Evolutionary conservation across 2,797 vertebrate genomes (phyloP).

Genomic region (Babyrousa celebensis): DNA sequence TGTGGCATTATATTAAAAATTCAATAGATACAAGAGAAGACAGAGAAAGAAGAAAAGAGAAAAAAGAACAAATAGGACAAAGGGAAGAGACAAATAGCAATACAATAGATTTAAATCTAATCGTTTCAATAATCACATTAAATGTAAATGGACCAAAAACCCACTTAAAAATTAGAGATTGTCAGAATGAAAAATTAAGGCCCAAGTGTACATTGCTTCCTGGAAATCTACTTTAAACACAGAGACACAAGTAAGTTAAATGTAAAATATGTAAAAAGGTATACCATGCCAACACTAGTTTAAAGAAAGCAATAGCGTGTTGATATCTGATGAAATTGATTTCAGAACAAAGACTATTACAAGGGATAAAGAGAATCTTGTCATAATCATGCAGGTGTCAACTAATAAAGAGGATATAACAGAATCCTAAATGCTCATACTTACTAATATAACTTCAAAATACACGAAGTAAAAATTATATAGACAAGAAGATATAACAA

Average conservation of each 20-base stretch:
- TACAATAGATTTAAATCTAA: background rate
- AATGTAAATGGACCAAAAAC: background rate
- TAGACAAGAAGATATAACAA: background rate
- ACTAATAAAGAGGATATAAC: background rate
- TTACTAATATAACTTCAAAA: background rate
- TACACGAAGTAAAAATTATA: background rate
- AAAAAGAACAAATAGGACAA: background rate
- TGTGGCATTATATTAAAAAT: background rate
- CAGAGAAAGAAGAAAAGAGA: background rate
- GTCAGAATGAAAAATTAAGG: background rate
- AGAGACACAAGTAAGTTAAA: background rate
- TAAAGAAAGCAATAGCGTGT: background rate
- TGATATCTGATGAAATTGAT: background rate
- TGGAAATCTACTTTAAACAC: background rate
- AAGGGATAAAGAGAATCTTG: background rate
- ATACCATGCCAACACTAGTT: background rate
- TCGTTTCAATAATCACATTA: background rate
- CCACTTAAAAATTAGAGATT: background rate
- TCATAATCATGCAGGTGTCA: background rate
- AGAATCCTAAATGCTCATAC: background rate
- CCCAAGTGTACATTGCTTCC: background rate
- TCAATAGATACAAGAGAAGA: background rate
- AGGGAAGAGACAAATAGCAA: background rate
- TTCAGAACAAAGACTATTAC: conserved; percentile 12
- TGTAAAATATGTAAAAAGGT: background rate